Evolutionary conservation across 1,140 invertebrate species (phyloP).

Genomic region (Solen grandis): DNA sequence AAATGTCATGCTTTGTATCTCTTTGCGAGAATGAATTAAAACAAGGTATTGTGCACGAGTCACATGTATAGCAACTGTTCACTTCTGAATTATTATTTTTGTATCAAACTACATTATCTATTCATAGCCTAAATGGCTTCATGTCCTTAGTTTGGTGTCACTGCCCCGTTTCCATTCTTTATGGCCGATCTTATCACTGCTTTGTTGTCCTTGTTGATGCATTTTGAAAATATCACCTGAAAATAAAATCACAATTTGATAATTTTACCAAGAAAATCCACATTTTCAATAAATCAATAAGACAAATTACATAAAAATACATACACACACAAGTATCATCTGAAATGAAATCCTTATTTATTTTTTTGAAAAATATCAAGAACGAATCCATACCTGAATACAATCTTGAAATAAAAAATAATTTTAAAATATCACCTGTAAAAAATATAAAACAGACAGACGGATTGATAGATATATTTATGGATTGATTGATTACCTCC

Average conservation of each 20-base stretch:
- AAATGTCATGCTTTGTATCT: too few relatives aligned
- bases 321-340: background rate
- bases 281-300: too few relatives aligned
- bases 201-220: slow-evolving; percentile 1
- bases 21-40: too few relatives aligned
- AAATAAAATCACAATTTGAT: too few relatives aligned
- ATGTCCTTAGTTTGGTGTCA: too few relatives aligned
- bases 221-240: slow-evolving; percentile 45
- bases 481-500: slow-evolving; percentile 16
- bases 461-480: background rate
- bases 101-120: too few relatives aligned
- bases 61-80: too few relatives aligned
- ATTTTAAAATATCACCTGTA: background rate
- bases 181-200: background rate
- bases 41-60: too few relatives aligned
- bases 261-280: too few relatives aligned
- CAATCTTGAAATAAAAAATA: background rate
- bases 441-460: background rate
- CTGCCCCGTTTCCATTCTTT: background rate
- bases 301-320: too few relatives aligned
- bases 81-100: too few relatives aligned
- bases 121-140: too few relatives aligned
- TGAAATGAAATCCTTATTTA: background rate
- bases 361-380: background rate
- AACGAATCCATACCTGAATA: background rate